Conservation (phyloP, 2,113 vertebrate species). For the Barnardius zonarius region DNA sequence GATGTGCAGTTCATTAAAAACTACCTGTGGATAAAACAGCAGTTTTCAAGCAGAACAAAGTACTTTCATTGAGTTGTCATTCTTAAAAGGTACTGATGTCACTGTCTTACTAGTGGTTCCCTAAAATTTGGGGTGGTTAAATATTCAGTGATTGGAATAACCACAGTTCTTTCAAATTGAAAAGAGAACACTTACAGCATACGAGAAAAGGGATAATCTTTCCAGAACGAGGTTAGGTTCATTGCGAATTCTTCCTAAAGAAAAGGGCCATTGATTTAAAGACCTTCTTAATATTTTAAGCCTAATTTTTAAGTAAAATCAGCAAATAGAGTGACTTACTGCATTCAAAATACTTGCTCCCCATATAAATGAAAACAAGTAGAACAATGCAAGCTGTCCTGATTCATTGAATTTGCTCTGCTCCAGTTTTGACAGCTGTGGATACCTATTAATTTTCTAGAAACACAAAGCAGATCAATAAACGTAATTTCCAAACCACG, state of each 20-base stretch:
- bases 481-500: not conserved
- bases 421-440: conserved; percentile 85
- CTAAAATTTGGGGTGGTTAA: not conserved
- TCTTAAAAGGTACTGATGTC: not conserved
- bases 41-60: not conserved
- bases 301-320: not conserved
- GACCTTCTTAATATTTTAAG: not conserved
- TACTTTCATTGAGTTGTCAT: not conserved
- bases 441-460: conserved; percentile 83
- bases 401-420: conserved; percentile 89
- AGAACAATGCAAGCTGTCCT: conserved; percentile 83
- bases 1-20: not conserved
- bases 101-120: not conserved
- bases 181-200: conserved; percentile 80
- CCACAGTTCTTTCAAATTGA: not conserved
- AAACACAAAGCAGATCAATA: conserved; percentile 15
- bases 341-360: conserved; percentile 83
- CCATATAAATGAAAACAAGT: conserved; percentile 83
- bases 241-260: conserved; percentile 81
- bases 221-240: conserved; percentile 82
- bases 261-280: not conserved
- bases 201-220: conserved; percentile 79
- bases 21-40: not conserved
- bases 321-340: conserved; percentile 59
- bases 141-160: not conserved